These are phyloP conservation scores for Bubo blakistoni DNA, from an alignment of 2,113 vertebrate genomes.

Conservation along the genomic window DNA sequence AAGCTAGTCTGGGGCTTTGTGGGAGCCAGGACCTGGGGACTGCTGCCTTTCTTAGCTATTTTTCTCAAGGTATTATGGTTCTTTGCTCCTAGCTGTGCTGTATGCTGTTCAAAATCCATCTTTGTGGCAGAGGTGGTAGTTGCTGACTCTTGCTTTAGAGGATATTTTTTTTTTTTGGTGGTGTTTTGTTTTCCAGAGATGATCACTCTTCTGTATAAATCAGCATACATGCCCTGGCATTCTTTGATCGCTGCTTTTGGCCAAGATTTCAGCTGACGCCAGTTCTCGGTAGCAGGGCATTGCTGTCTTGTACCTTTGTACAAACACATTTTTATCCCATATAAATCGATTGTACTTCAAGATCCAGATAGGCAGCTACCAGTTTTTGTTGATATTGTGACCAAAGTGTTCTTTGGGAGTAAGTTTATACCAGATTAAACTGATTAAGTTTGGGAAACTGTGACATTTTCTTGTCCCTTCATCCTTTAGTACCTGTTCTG, in stretches of 20 bases:
- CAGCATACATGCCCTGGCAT: rapidly evolving
- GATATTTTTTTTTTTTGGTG: neutral
- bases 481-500: neutral
- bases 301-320: neutral
- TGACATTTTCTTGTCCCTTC: neutral
- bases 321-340: too few species aligned
- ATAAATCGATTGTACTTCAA: neutral
- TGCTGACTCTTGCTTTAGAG: neutral
- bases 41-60: neutral
- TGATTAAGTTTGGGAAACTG: neutral
- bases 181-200: neutral
- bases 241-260: neutral
- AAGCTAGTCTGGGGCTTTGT: neutral
- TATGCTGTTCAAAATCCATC: neutral
- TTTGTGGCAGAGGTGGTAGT: neutral
- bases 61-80: neutral
- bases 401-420: neutral
- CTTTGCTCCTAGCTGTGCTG: neutral
- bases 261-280: neutral
- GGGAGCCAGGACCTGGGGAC: neutral
- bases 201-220: neutral
- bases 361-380: neutral
- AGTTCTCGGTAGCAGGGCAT: neutral
- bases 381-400: rapidly evolving
- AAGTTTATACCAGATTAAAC: too few species aligned